These are phyloP conservation scores for Eumaeus atala DNA, from an alignment of 1,140 invertebrate genomes.

Conservation along the genomic window DNA sequence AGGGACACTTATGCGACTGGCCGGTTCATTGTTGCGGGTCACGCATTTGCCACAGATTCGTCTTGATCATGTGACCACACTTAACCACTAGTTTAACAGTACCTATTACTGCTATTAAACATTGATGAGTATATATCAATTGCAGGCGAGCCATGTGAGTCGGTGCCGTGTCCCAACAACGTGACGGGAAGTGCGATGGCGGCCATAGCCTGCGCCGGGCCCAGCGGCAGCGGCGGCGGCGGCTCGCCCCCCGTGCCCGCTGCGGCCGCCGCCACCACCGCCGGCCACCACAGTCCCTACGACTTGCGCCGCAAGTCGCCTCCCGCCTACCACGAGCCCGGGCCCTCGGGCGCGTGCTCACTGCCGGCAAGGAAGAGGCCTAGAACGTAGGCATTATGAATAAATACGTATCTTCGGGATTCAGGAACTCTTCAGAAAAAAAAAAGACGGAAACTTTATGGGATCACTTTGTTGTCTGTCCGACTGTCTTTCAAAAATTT, in stretches of 20 bases:
- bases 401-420: too few species aligned
- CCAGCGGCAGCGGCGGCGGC: slow-evolving; percentile 64
- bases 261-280: slow-evolving; percentile 63
- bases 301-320: slow-evolving; percentile 89
- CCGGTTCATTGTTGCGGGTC: too few species aligned
- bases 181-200: slow-evolving; percentile 75
- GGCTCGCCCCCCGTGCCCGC: slow-evolving; percentile 56
- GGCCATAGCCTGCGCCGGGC: slow-evolving; percentile 57
- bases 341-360: slow-evolving; percentile 78
- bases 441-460: too few species aligned
- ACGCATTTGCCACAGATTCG: too few species aligned
- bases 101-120: too few species aligned
- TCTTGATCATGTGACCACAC: too few species aligned
- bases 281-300: slow-evolving; percentile 87
- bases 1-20: too few species aligned
- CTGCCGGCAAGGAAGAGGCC: slow-evolving; percentile 88
- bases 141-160: slow-evolving; percentile 83
- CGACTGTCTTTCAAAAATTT: too few species aligned
- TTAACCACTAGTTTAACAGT: too few species aligned
- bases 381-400: slow-evolving; percentile 76
- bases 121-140: slow-evolving; percentile 24
- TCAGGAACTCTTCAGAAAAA: too few species aligned
- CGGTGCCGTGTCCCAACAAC: slow-evolving; percentile 80
- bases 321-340: slow-evolving; percentile 78
- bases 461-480: too few species aligned